Base-by-base conservation (phyloP, 2,888 invertebrate species). In the Andrena camellia region DNA sequence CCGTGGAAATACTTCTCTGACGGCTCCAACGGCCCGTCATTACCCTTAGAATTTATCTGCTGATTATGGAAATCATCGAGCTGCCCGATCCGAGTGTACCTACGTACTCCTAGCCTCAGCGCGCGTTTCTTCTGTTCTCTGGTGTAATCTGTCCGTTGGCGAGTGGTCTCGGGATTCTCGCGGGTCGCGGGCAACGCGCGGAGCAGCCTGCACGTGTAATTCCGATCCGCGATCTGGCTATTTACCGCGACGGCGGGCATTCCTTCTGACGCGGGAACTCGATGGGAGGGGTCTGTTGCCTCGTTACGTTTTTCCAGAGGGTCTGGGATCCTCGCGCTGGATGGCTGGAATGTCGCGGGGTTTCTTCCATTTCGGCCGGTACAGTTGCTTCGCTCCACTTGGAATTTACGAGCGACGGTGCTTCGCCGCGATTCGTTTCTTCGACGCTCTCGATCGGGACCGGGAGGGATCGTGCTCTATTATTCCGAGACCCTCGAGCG, bases 21-120 rank as follows among this genome's bases (percentile, higher is more conserved):
- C 77, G 48, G 48, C 64, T 54, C 17, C 4, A 17, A 42, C 42
- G 42, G 42, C 42, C 42, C 63, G 78, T 74, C 60, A 75, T 78
- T 78, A 78, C 62, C 60, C 54, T 23, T 13, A 13, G 31, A 67
- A 78, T 78, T 75, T 75, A 78, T 63, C 67, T 29, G 17, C 62
- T 10, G 78, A 62, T 67, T 70, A 78, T 57, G 81, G 60, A 81
- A 70, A 81, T 76, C 31, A 29, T 66, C 70, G 64, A 31, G n/a
- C 42, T 0, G 42, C 42, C 5, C 42, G 42, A 42, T 17, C 17
- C 42, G 42, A 42, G 42, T 17, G 4, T 1, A 42, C 42, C 1
- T 42, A 42, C 42, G 4, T 42, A 42, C 42, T 17, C 42, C 17
- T 42, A 13, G 29, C 29, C 29, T 29, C 29, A 5, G 17, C 13